Conservation (phyloP, 1,140 invertebrate genomes). For the Anagrus nilaparvatae region DNA sequence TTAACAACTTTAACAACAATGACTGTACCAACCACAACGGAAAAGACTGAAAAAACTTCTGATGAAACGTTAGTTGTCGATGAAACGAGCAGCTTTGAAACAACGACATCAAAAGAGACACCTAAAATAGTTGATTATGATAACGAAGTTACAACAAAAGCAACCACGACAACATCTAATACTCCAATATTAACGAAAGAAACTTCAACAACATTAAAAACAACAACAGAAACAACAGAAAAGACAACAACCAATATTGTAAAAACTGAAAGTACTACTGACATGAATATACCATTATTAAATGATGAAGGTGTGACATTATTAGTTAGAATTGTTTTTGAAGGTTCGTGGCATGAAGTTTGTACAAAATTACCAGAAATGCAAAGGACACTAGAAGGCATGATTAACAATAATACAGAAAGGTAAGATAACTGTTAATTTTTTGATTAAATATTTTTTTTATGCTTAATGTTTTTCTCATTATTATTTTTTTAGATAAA, state of each 20-base stretch:
- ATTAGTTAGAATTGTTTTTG: slow-evolving; percentile 30
- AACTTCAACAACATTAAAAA: slow-evolving; percentile 1
- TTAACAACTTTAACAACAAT: neutral
- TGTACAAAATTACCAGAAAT: slow-evolving; percentile 25
- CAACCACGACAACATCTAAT: neutral
- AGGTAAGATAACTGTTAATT: too few relatives aligned
- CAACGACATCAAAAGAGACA: neutral
- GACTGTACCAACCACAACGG: neutral
- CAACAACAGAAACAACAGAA: neutral
- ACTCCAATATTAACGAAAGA: neutral
- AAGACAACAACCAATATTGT: neutral
- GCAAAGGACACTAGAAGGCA: slow-evolving; percentile 22
- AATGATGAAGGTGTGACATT: slow-evolving; percentile 21
- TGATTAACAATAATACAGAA: slow-evolving; percentile 20
- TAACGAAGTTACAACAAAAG: neutral
- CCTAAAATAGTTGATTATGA: neutral
- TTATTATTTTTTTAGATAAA: too few relatives aligned
- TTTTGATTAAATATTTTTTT: neutral
- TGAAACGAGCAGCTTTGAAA: slow-evolving; percentile 1
- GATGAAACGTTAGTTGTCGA: neutral
- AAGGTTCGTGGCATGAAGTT: slow-evolving; percentile 25
- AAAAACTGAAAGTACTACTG: slow-evolving; percentile 4
- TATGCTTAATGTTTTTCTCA: neutral
- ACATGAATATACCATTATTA: slow-evolving; percentile 11
- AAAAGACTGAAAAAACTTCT: neutral